A percentile compares a stretch with the other conserved stretches of the same genome.
Evolutionary conservation across 2,888 invertebrate species (phyloP).

Genomic region (Harpalus rufipes): DNA sequence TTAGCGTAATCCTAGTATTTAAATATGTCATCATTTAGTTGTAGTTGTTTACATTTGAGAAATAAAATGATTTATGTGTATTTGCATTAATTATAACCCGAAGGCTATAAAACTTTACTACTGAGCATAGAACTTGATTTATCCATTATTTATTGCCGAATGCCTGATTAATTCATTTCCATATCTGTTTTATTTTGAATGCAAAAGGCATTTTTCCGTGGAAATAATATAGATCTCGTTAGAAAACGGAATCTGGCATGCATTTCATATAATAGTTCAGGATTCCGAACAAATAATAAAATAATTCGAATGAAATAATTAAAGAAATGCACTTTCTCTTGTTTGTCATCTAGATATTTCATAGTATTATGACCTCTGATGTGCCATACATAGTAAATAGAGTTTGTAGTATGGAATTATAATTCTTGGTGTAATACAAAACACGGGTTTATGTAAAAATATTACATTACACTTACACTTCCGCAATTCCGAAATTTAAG

Average conservation of each 20-base stretch:
- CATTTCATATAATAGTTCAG: constrained; percentile 3
- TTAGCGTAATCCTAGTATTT: too few relatives aligned
- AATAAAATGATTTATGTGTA: neutral
- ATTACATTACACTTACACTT: neutral
- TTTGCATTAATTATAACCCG: neutral
- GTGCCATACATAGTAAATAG: constrained; percentile 23
- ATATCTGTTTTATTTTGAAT: neutral
- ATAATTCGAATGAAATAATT: constrained; percentile 39
- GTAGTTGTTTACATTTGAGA: neutral
- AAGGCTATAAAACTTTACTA: neutral
- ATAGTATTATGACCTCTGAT: constrained; percentile 32
- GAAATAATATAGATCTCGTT: neutral
- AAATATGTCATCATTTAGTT: too few relatives aligned
- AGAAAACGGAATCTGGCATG: neutral
- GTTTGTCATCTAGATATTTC: constrained; percentile 18
- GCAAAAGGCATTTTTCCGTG: neutral
- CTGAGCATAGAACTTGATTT: neutral
- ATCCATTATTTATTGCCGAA: neutral
- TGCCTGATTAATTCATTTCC: neutral
- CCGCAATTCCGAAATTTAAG: neutral
- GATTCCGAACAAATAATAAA: constrained; percentile 40
- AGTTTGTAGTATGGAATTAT: constrained; percentile 12
- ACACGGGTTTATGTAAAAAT: neutral
- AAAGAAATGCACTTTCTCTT: constrained; percentile 42
- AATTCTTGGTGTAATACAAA: neutral